Percentiles rank a stretch among this genome's conserved stretches.
phyloP scores from a whole-genome alignment of 1,140 invertebrate species.

The Drosophila prosaltans region DNA sequence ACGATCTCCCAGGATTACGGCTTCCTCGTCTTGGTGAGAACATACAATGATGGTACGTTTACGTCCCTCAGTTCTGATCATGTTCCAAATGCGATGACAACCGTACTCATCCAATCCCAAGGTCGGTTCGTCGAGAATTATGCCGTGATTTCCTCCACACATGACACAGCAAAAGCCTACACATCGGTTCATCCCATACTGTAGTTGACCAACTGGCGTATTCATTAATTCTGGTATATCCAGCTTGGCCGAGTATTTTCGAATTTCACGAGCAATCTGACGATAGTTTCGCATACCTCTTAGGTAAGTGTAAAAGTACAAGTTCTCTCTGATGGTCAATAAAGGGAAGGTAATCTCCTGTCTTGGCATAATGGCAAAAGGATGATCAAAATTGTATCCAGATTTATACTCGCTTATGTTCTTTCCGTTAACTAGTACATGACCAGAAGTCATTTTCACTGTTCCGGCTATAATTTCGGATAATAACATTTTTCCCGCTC shows the following conservation, averaged over 20 bases:
- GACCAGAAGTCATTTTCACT: neutral
- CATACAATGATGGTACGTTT: constrained; percentile 20
- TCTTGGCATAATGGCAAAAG: neutral
- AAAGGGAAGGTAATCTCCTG: constrained; percentile 25
- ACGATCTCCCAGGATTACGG: constrained; percentile 21
- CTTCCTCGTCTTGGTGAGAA: constrained; percentile 17
- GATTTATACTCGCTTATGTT: neutral
- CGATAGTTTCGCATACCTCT: constrained; percentile 28
- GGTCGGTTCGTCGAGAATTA: constrained; percentile 23
- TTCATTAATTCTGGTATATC: neutral
- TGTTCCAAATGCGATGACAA: constrained; percentile 25
- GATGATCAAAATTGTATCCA: neutral
- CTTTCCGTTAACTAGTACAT: constrained; percentile 10
- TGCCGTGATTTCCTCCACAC: constrained; percentile 20
- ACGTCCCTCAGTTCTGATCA: neutral
- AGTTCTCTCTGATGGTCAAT: constrained; percentile 16
- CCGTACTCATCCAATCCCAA: neutral
- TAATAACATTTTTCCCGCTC: constrained; percentile 9
- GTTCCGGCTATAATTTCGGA: constrained; percentile 27
- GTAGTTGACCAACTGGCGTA: neutral
- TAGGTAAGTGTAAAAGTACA: constrained; percentile 29
- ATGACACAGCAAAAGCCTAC: constrained; percentile 27
- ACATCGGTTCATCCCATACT: constrained; percentile 15
- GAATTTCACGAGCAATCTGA: constrained; percentile 22
- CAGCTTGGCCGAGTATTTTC: constrained; percentile 12